Conservation (phyloP, 2,113 vertebrate genomes). For the Cheilinus undulatus region DNA sequence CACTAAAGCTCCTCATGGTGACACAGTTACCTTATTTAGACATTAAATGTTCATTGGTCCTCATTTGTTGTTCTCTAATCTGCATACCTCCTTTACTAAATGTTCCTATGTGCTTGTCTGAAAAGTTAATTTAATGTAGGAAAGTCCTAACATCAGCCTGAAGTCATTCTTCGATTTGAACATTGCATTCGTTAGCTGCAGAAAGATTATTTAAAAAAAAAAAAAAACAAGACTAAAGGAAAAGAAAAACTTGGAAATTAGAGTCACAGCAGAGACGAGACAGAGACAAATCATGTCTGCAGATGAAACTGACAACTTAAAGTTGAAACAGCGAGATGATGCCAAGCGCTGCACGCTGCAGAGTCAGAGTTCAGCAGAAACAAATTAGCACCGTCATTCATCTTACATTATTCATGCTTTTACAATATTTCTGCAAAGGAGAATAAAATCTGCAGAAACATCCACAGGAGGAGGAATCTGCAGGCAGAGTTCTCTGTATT, state of each 20-base stretch:
- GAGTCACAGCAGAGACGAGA: slow-evolving; percentile 1
- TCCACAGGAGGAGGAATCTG: not conserved
- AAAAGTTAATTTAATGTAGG: too few species aligned
- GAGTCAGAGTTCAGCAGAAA: not conserved
- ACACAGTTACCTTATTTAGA: too few species aligned
- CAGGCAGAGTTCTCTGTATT: too few species aligned
- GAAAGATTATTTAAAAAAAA: not conserved
- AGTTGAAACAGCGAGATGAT: not conserved
- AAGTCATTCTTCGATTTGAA: too few species aligned
- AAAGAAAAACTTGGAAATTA: not conserved
- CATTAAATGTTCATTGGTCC: too few species aligned
- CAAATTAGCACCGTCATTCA: slow-evolving; percentile 16
- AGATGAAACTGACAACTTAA: not conserved
- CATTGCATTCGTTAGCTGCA: not conserved
- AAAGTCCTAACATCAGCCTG: too few species aligned
- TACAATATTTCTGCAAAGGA: not conserved
- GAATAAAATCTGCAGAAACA: slow-evolving; percentile 6
- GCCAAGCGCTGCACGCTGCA: not conserved
- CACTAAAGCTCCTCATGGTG: not conserved
- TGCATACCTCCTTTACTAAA: too few species aligned
- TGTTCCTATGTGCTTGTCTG: too few species aligned
- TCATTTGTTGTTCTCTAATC: too few species aligned
- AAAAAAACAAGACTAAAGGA: not conserved
- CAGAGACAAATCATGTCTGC: not conserved
- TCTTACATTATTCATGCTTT: slow-evolving; percentile 2